Percentiles rank a stretch among this genome's conserved stretches.
Evolutionary conservation across 2,888 invertebrate species (phyloP).

Genomic region (Cartodere bifasciata): DNA sequence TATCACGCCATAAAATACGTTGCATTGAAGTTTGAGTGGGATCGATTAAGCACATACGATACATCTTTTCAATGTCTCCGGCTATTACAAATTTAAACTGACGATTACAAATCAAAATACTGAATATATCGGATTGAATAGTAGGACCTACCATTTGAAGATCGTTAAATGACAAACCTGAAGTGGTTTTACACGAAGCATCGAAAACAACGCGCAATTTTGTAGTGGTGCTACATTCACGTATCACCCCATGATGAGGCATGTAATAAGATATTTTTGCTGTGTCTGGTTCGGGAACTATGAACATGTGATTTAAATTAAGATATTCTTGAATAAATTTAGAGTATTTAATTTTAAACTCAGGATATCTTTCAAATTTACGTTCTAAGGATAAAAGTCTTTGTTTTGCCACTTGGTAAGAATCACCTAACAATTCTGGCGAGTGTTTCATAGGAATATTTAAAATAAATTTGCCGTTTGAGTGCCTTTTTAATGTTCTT

Average conservation of each 20-base stretch:
- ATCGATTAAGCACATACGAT: constrained; percentile 19
- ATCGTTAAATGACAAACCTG: constrained; percentile 6
- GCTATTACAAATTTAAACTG: constrained; percentile 17
- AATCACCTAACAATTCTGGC: constrained; percentile 7
- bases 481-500: constrained; percentile 8
- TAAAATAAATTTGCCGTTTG: constrained; percentile 14
- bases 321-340: constrained; percentile 17
- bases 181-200: constrained; percentile 5
- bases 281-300: constrained; percentile 6
- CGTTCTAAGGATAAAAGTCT: constrained; percentile 15
- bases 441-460: constrained; percentile 14
- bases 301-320: constrained; percentile 15
- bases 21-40: constrained; percentile 16
- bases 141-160: constrained; percentile 5
- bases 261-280: constrained; percentile 3
- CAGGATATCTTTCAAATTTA: constrained; percentile 12
- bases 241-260: constrained; percentile 6
- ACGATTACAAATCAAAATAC: constrained; percentile 11
- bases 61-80: constrained; percentile 24
- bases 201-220: constrained; percentile 8
- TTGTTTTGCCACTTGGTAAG: constrained; percentile 9
- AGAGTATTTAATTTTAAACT: constrained; percentile 13
- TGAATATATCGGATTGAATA: constrained; percentile 4
- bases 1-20: constrained; percentile 18
- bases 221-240: constrained; percentile 4